Percentiles rank a stretch among this genome's conserved stretches.
Conservation (phyloP, 2,113 vertebrate species). For the Alces alces region DNA sequence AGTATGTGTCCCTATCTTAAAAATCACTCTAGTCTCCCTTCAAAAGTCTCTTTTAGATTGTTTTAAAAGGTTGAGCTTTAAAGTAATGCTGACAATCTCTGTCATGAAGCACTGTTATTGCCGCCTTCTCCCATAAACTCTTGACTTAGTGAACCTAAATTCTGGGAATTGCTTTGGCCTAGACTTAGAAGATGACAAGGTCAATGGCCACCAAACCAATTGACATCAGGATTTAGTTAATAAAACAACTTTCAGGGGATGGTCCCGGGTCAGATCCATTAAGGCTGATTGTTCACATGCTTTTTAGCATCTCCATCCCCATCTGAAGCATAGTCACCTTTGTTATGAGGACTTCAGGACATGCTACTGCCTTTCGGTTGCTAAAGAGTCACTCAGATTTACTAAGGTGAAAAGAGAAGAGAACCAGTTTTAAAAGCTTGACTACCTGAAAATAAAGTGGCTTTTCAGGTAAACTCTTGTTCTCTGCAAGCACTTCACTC, state of each 20-base stretch:
- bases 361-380: not conserved
- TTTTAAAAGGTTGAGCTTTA: not conserved
- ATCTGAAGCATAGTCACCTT: not conserved
- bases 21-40: not conserved
- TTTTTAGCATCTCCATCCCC: not conserved
- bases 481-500: not conserved
- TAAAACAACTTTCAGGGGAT: conserved; percentile 29
- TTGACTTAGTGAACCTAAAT: conserved; percentile 25
- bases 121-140: not conserved
- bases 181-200: conserved; percentile 10
- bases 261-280: conserved; percentile 38
- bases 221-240: conserved; percentile 44
- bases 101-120: not conserved
- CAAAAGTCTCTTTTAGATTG: not conserved
- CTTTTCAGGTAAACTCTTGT: not conserved
- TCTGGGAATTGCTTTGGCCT: conserved; percentile 27
- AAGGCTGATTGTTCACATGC: conserved; percentile 21
- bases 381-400: not conserved
- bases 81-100: not conserved
- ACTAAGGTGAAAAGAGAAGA: not conserved
- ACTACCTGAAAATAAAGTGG: not conserved
- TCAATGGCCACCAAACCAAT: not conserved
- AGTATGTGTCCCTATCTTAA: not conserved
- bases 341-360: not conserved
- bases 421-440: not conserved